phyloP scores from a whole-genome alignment of 2,888 invertebrate genomes.

The Chrysodeixis includens region DNA sequence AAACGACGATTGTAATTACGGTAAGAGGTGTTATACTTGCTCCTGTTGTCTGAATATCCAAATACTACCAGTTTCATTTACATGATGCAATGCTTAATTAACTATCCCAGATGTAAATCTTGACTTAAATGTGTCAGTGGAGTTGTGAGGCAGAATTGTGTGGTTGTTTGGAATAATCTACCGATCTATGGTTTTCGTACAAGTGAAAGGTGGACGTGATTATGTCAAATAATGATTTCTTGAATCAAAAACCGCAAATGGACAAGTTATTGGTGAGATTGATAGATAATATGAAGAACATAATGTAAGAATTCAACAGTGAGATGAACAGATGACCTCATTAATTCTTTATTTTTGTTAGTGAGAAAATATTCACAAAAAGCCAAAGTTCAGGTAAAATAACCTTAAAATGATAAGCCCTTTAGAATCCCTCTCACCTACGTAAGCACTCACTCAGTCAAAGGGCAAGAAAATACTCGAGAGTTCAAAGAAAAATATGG shows the following conservation, averaged over 20 bases:
- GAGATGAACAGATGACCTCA: too few relatives aligned
- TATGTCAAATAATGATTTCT: background rate
- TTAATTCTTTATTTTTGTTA: background rate
- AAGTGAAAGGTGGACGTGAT: background rate
- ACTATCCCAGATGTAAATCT: background rate
- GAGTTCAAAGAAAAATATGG: conserved; percentile 18
- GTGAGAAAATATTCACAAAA: background rate
- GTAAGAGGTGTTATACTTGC: conserved; percentile 43
- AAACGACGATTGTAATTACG: conserved; percentile 38
- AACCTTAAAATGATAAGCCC: background rate
- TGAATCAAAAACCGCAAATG: background rate
- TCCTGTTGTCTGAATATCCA: background rate
- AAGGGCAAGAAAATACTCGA: conserved; percentile 22
- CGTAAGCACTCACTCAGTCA: conserved; percentile 10
- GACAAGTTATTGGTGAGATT: background rate
- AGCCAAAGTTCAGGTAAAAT: background rate
- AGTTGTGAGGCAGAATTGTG: conserved; percentile 1
- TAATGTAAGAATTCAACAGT: too few relatives aligned
- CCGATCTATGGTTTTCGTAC: background rate
- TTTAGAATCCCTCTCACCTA: conserved; percentile 8
- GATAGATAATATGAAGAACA: too few relatives aligned
- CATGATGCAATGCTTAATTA: conserved; percentile 2
- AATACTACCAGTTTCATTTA: background rate
- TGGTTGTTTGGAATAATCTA: conserved; percentile 1
- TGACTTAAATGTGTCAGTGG: background rate